phyloP scores from a whole-genome alignment of 2,888 invertebrate genomes.

The Drosophila gaucha region DNA sequence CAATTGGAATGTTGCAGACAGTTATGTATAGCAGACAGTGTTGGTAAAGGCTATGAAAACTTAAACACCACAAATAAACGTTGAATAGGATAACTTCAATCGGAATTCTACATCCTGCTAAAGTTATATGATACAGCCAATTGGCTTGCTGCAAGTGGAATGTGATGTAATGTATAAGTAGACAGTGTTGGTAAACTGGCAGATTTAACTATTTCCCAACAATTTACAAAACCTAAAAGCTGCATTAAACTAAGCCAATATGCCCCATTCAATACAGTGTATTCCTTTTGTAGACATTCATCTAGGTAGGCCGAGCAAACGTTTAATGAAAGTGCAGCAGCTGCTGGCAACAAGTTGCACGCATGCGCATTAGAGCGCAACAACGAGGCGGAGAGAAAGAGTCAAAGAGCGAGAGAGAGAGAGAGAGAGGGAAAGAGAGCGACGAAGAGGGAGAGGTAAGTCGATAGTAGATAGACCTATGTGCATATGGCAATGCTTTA shows the following conservation, averaged over 20 bases:
- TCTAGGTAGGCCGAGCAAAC: slow-evolving; percentile 23
- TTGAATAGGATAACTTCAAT: no score
- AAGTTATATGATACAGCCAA: no score
- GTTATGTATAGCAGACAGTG: no score
- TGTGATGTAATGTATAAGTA: no score
- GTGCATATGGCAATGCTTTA: slow-evolving; percentile 60
- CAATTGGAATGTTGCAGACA: neutral
- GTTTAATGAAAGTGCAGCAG: slow-evolving; percentile 67
- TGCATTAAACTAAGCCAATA: no score
- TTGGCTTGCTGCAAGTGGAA: neutral
- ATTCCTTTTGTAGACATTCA: slow-evolving; percentile 13
- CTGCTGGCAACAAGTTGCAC: slow-evolving; percentile 77
- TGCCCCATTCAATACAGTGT: neutral
- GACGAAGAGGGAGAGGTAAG: neutral
- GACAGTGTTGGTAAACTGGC: slow-evolving; percentile 1
- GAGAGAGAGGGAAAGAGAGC: slow-evolving; percentile 14
- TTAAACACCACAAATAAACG: no score
- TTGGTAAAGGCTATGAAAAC: no score
- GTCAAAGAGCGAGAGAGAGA: slow-evolving; percentile 8
- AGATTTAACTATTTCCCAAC: no score
- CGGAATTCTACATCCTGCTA: no score
- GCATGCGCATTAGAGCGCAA: slow-evolving; percentile 62
- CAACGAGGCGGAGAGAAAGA: slow-evolving; percentile 20
- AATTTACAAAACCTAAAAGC: no score
- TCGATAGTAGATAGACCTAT: slow-evolving; percentile 45